These are phyloP conservation scores for Holothuria glaberrima DNA, from an alignment of 35 echinoderm and acorn worm species.

Conservation along the genomic window DNA sequence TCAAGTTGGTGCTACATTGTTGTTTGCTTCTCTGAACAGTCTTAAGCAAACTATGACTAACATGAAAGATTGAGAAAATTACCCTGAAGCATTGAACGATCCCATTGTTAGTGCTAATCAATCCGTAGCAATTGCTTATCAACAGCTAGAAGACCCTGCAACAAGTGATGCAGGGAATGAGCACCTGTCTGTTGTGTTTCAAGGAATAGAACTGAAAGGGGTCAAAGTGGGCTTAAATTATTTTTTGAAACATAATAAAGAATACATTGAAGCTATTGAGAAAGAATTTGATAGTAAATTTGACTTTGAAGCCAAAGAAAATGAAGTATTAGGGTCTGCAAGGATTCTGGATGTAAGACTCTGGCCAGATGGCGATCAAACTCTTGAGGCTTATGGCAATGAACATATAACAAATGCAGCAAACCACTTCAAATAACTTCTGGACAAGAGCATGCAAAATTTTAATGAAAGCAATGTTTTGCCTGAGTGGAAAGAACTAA, in stretches of 20 bases:
- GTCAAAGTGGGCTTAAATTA: conserved; percentile 9
- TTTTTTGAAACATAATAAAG: conserved; percentile 21
- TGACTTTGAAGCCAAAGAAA: conserved; percentile 30
- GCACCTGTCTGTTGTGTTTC: conserved; percentile 12
- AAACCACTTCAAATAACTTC: conserved; percentile 26
- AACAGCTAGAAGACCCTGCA: conserved; percentile 3
- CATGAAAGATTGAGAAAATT: conserved; percentile 4
- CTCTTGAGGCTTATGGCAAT: conserved; percentile 12
- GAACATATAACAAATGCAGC: conserved; percentile 40
- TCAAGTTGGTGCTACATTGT: neutral
- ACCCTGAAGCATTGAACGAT: conserved; percentile 21
- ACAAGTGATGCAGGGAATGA: conserved; percentile 17
- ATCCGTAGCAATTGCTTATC: neutral
- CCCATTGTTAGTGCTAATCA: conserved; percentile 15
- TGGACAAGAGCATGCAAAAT: conserved; percentile 2
- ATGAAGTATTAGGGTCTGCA: conserved; percentile 11
- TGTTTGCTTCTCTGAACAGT: conserved; percentile 17
- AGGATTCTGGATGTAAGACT: conserved; percentile 32
- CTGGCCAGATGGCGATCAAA: conserved; percentile 27
- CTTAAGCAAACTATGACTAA: conserved; percentile 18
- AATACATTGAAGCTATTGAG: conserved; percentile 24
- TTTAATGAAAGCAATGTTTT: neutral
- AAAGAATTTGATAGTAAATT: conserved; percentile 5
- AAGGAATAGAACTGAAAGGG: conserved; percentile 25
- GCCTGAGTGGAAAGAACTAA: conserved; percentile 32